Evolutionary conservation across 2,888 invertebrate genomes (phyloP), one percentile per base, ranked within the genome.

Genomic region (Helicoverpa assulta): DNA sequence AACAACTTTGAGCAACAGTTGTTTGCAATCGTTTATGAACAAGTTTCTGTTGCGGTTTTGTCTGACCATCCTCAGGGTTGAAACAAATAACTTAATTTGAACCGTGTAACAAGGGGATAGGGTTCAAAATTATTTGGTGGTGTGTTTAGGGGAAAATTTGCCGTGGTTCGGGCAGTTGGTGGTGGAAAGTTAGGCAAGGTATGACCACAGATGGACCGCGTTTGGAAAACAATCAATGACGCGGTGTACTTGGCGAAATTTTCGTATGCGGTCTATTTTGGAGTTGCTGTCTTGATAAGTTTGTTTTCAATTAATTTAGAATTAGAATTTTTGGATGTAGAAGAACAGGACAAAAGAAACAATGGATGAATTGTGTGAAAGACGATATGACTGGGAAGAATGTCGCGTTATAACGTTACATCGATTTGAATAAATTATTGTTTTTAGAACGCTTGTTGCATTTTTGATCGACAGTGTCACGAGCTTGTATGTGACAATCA

Each of bases 161-260:
- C 51, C 72, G 69, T 71, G 71, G 61, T 58, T 67, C 37, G 58
- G 60, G 67, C 72, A 61, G 85, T 77, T 76, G 76, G 80, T 74
- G 84, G 83, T 73, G 72, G 62, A 52, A 79, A 85, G 84, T 88
- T 69, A 80, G 80, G 75, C 80, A 84, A 79, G 78, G 83, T 82
- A 47, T n/a, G 51, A 86, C 90, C 89, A 83, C 92, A 91, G 89
- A 89, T 87, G 85, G 84, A 90, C 90, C 88, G 78, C 83, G 76
- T 87, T 91, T 90, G 84, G 90, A 88, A 91, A 91, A 92, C 92
- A 94, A 93, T 93, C 89, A 91, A 87, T 86, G 79, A 76, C 73
- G 60, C 83, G 76, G 84, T 85, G 83, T 81, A 73, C 84, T 82
- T 85, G 80, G 72, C 81, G 69, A 78, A 85, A 83, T 79, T 88